A percentile compares a stretch with the other conserved stretches of the same genome.
These are phyloP conservation scores for Numenius phaeopus DNA, from an alignment of 2,797 vertebrate species.

Conservation along the genomic window DNA sequence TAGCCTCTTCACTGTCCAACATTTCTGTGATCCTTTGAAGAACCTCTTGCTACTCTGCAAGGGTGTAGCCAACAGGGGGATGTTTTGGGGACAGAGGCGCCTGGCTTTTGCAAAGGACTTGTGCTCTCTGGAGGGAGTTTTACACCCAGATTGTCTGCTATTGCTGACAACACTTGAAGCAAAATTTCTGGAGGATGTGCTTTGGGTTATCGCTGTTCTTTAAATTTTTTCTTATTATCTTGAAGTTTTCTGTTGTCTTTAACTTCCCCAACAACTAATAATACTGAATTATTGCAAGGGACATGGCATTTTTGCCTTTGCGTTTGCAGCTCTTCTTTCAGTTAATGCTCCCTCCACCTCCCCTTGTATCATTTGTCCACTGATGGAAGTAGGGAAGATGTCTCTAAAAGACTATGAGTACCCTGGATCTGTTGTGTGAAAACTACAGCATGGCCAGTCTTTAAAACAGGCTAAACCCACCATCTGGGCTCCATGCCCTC, in stretches of 20 bases:
- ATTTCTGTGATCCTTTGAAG: conserved; percentile 24
- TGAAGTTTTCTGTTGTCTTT: background rate
- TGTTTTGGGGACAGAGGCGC: background rate
- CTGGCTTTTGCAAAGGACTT: background rate
- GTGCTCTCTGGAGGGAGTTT: background rate
- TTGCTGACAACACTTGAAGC: background rate
- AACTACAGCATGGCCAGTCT: background rate
- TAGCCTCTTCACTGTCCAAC: background rate
- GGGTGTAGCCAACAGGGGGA: background rate
- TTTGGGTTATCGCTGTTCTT: background rate
- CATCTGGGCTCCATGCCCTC: background rate
- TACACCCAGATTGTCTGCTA: background rate
- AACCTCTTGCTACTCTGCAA: background rate
- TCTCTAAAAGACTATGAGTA: background rate
- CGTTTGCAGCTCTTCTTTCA: background rate
- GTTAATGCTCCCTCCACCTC: background rate
- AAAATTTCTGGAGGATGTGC: background rate
- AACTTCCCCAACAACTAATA: background rate
- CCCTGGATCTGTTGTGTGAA: background rate
- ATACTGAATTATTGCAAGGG: background rate
- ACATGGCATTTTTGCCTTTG: background rate
- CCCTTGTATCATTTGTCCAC: background rate
- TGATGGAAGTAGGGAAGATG: background rate
- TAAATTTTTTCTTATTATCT: background rate
- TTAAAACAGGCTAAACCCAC: background rate